Evolutionary conservation across 2,797 vertebrate genomes (phyloP), one percentile per base, ranked within the genome.

Genomic region (Poeciliopsis turneri): DNA sequence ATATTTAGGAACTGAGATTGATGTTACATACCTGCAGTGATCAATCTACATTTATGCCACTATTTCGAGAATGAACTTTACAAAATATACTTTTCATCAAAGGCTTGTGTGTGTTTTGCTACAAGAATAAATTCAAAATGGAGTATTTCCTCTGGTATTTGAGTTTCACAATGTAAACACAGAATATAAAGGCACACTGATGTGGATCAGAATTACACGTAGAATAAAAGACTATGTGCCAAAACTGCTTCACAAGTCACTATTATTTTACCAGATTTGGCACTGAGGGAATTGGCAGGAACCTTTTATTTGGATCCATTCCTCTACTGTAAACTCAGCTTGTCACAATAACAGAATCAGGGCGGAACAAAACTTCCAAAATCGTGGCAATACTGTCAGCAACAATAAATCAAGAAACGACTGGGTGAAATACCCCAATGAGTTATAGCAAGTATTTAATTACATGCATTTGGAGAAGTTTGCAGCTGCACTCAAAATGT

Each of bases 191-290:
- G 68, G 25, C 5, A n/a, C 11, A 45, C 68, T 43, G 41, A 70
- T 2, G 11, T 7, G 39, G 41, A 70, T 45, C 23, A 8, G 4
- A 70, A 41, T 39, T 23, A 70, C 15, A 28, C 15, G 2, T 41
- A 64, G 61, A 10, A 64, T 36, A 41, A 68, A 68, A 41, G 4
- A 68, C 36, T 41, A 5, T 5, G 0, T 43, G 41, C 23, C 1
- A 2, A 16, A 43, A 28, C 41, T 2, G 25, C 33, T 53, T 74
- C 33, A 33, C 16, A 53, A 53, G 12, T 73, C 18, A 20, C 47
- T 72, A 53, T 53, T 74, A 25, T 74, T 74, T 12, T 15, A 36
- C 12, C 47, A n/a, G 33, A 74, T 74, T 74, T 70, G n/a, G 41
- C 23, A 70, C 5, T 23, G 25, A 43, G 66, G 23, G 39, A 43